A percentile compares a stretch with the other conserved stretches of the same genome.
phyloP scores from a whole-genome alignment of 2,797 vertebrate genomes.

The Sebastes elongatus region DNA sequence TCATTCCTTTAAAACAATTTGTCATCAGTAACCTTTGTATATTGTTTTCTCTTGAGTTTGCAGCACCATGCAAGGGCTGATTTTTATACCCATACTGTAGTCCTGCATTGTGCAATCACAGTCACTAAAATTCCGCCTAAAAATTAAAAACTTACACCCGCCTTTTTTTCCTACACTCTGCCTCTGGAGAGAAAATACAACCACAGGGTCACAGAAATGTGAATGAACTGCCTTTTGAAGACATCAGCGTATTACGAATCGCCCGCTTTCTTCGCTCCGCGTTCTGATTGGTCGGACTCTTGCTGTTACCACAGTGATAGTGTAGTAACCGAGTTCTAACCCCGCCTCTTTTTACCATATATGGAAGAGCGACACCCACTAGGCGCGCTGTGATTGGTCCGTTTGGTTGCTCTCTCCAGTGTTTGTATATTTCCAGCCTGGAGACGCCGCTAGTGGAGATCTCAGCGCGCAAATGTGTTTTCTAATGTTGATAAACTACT shows the following conservation, averaged over 20 bases:
- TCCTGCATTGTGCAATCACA: conserved; percentile 37
- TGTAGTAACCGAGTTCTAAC: conserved; percentile 72
- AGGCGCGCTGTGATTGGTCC: conserved; percentile 75
- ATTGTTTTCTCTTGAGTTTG: background rate
- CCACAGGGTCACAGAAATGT: conserved; percentile 52
- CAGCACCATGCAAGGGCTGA: background rate
- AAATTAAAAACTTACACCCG: conserved; percentile 61
- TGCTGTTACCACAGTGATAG: conserved; percentile 79
- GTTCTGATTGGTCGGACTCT: conserved; percentile 72
- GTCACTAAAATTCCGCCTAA: conserved; percentile 60
- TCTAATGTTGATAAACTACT: conserved; percentile 65
- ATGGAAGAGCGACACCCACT: conserved; percentile 60
- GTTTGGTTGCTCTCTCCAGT: conserved; percentile 47
- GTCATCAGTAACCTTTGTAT: background rate
- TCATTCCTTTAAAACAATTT: background rate
- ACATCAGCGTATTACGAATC: conserved; percentile 80
- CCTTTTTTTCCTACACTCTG: conserved; percentile 69
- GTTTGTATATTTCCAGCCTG: conserved; percentile 80
- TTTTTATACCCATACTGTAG: background rate
- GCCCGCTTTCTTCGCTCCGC: conserved; percentile 79
- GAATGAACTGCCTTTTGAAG: conserved; percentile 76
- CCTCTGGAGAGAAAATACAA: conserved; percentile 30
- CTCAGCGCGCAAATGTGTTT: conserved; percentile 85
- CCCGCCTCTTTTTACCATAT: conserved; percentile 74
- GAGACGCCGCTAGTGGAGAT: conserved; percentile 57